Evolutionary conservation across 2,113 vertebrate species (phyloP), one percentile per base, ranked within the genome.

Genomic region (Thamnophis sirtalis): DNA sequence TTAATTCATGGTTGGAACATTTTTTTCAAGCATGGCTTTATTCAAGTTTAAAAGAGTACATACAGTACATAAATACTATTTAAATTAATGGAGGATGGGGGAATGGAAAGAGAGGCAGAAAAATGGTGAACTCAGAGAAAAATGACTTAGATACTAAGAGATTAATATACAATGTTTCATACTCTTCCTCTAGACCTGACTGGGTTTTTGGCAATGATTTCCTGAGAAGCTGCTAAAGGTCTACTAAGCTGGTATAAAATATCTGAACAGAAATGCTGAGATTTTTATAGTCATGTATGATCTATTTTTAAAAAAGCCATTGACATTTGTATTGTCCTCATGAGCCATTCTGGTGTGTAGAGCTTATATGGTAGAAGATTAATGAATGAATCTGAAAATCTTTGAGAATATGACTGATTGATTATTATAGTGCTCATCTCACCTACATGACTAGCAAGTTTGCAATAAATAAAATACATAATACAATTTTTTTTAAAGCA

Each of bases 121-220:
- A 88, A 88, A 24, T 56, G 26, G 73, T 58, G 22, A 92, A 92
- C 51, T 88, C n/a, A 43, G 33, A 80, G 21, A 80, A 21, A 68
- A 15, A 15, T 5, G 33, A 53, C 22, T 56, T 88, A n/a, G 22
- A 53, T 21, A 84, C 48, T 60, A 22, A 60, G 48, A 89, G n/a
- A 89, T 51, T n/a, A 19, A 38, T 89, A 10, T 7, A 92, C 87
- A 92, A 87, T 49, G 21, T 60, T 92, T 84, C 60, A 92, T 56
- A 58, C n/a, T 88, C 86, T 26, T 56, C 90, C 51, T n/a, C 49
- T 86, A 90, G 33, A 51, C 7, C 24, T 38, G 68, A 24, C 51
- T 84, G 49, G 49, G 22, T 38, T 11, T 21, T 7, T 86, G 84
- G 38, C 73, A 88, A 53, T 84, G 33, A 48, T 55, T 88, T 80